These are phyloP conservation scores for Pituophis catenifer DNA, from an alignment of 2,113 vertebrate genomes.

Conservation along the genomic window DNA sequence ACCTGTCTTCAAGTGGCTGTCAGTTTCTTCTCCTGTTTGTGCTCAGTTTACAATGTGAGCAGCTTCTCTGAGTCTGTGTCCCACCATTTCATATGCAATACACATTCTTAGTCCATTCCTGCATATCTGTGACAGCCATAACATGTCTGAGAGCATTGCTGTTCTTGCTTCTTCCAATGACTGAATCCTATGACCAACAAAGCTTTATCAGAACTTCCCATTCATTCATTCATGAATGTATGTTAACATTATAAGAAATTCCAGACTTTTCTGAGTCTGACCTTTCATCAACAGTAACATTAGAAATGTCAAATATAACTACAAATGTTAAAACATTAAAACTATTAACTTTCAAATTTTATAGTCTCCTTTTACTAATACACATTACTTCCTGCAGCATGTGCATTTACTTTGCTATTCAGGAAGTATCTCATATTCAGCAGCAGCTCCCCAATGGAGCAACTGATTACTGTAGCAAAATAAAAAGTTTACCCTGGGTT, in stretches of 20 bases:
- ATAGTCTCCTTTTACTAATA: neutral
- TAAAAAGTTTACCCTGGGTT: neutral
- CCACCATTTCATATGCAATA: neutral
- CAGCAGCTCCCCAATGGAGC: neutral
- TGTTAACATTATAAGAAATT: neutral
- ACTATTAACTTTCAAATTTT: neutral
- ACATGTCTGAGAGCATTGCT: neutral
- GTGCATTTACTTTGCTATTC: neutral
- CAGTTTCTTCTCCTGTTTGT: neutral
- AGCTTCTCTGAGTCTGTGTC: neutral
- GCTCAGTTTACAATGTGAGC: neutral
- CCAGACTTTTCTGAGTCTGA: neutral
- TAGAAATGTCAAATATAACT: conserved; percentile 1
- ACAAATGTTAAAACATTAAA: neutral
- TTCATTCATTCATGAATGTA: neutral
- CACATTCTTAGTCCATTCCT: neutral
- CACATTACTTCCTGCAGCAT: neutral
- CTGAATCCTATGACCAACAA: neutral
- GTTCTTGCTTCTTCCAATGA: neutral
- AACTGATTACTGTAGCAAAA: neutral
- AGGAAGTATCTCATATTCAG: neutral
- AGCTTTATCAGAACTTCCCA: neutral
- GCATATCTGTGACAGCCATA: neutral
- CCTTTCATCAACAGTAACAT: neutral
- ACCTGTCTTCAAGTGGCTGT: neutral